These are phyloP conservation scores for Melitaea athalia DNA, from an alignment of 2,888 invertebrate species.

Conservation along the genomic window DNA sequence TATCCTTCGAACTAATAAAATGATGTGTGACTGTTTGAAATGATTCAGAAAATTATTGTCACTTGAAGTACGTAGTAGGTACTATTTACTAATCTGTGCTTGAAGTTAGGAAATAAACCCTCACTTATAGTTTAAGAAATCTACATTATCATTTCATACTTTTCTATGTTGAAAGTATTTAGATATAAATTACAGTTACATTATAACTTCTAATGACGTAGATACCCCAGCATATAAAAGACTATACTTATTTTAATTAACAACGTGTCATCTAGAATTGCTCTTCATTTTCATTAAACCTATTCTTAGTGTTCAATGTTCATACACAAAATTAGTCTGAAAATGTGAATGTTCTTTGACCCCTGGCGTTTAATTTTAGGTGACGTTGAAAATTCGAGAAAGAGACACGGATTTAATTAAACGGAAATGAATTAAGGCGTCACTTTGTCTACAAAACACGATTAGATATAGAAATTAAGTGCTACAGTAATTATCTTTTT, in stretches of 20 bases:
- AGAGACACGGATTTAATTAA: background rate
- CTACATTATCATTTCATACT: no score
- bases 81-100: no score
- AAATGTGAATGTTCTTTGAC: background rate
- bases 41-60: no score
- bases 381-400: background rate
- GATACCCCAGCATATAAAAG: background rate
- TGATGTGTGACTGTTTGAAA: no score
- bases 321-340: background rate
- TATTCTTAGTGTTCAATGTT: background rate
- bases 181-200: background rate
- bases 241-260: background rate
- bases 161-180: no score
- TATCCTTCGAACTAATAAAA: no score
- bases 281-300: background rate
- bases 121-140: no score
- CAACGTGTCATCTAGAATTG: background rate
- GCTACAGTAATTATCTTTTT: background rate
- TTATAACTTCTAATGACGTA: background rate
- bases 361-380: background rate
- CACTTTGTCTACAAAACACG: background rate
- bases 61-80: no score
- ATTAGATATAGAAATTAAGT: background rate
- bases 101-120: no score
- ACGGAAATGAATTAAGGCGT: background rate